phyloP scores from a whole-genome alignment of 2,888 invertebrate genomes.

The Schrankia costaestrigalis region DNA sequence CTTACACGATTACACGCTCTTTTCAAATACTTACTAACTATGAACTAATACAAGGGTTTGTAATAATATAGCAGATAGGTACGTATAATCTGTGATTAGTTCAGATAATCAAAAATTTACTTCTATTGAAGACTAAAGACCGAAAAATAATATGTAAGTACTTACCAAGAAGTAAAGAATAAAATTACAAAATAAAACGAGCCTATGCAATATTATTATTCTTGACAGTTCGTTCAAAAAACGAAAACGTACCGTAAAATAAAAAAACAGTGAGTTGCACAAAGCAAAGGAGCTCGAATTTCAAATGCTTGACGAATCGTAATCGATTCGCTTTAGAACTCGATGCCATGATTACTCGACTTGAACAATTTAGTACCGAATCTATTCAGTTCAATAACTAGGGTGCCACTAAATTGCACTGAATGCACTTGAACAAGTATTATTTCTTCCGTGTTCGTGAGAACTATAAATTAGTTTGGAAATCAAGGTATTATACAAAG shows the following conservation, averaged over 20 bases:
- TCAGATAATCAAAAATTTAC: too few relatives aligned
- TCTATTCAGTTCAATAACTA: conserved; percentile 39
- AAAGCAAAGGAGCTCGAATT: conserved; percentile 48
- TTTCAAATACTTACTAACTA: too few relatives aligned
- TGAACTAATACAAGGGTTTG: too few relatives aligned
- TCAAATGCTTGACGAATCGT: conserved; percentile 58
- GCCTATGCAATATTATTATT: too few relatives aligned
- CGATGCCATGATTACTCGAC: conserved; percentile 36
- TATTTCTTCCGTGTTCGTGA: conserved; percentile 46
- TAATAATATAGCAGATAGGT: too few relatives aligned
- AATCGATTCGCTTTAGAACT: conserved; percentile 51
- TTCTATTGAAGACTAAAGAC: too few relatives aligned
- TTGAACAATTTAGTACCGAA: conserved; percentile 33
- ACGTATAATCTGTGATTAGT: too few relatives aligned
- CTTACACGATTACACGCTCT: too few relatives aligned
- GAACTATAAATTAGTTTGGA: conserved; percentile 40
- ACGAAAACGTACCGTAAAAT: conserved; percentile 17
- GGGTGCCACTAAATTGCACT: conserved; percentile 47
- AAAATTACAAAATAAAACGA: too few relatives aligned
- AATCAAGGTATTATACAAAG: conserved; percentile 30
- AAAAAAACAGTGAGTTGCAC: conserved; percentile 39
- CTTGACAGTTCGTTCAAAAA: too few relatives aligned
- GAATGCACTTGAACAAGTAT: conserved; percentile 34
- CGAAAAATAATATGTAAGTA: too few relatives aligned
- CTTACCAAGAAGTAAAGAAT: too few relatives aligned